Evolutionary conservation across 2,113 vertebrate species (phyloP).

Genomic region (Micronisus gabar): DNA sequence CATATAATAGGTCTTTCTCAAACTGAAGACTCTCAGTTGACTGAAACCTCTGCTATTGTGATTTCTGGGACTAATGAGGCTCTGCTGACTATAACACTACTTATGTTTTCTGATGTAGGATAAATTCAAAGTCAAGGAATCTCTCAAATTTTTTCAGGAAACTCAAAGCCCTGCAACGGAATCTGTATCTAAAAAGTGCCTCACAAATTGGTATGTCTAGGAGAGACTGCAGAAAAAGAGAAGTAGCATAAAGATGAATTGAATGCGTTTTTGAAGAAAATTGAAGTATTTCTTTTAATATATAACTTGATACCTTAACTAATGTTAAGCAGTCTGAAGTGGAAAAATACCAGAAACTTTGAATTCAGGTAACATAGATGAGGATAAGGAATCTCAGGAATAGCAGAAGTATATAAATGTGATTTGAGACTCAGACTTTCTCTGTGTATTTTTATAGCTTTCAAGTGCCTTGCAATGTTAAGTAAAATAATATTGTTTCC

Average conservation of each 20-base stretch:
- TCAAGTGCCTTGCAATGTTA: neutral
- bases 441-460: neutral
- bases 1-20: conserved; percentile 29
- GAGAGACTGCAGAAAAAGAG: neutral
- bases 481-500: neutral
- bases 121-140: conserved; percentile 24
- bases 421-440: neutral
- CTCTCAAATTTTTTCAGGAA: neutral
- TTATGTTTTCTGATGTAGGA: conserved; percentile 36
- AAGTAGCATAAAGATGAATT: neutral
- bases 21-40: conserved; percentile 13
- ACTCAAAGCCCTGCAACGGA: neutral
- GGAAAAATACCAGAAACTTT: neutral
- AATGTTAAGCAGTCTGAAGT: neutral
- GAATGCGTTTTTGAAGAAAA: neutral
- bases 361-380: neutral
- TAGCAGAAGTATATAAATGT: neutral
- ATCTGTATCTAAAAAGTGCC: neutral
- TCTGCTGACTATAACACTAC: conserved; percentile 21
- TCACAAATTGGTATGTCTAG: neutral
- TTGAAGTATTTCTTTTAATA: neutral
- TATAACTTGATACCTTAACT: neutral
- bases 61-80: conserved; percentile 48
- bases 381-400: neutral
- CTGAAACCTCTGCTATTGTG: conserved; percentile 42